These are phyloP conservation scores for Caenorhabditis plicata DNA, from an alignment of 2,888 invertebrate genomes.

Conservation along the genomic window DNA sequence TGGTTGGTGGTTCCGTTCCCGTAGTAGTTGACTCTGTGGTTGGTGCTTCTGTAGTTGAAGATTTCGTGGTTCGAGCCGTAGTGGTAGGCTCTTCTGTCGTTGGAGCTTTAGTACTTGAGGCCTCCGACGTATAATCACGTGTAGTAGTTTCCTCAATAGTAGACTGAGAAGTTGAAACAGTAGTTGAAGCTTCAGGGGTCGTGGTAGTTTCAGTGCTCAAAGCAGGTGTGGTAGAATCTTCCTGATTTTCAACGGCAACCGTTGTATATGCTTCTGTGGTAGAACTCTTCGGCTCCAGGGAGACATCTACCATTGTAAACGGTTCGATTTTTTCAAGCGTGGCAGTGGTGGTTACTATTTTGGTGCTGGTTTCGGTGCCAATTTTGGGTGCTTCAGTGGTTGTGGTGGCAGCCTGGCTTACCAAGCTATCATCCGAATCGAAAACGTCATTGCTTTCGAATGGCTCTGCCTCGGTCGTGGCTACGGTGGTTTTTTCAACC, in stretches of 20 bases:
- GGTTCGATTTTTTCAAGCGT: no score
- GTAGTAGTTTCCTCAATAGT: constrained; percentile 9
- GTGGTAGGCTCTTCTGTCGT: constrained; percentile 3
- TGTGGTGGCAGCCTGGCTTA: neutral
- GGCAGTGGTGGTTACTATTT: no score
- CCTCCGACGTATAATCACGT: neutral
- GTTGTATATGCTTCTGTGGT: no score
- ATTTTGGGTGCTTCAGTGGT: constrained; percentile 2
- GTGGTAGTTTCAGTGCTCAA: constrained; percentile 1
- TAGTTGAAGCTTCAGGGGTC: neutral
- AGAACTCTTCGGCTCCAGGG: no score
- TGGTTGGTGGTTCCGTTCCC: neutral
- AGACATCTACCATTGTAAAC: no score
- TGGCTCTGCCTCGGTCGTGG: constrained; percentile 14
- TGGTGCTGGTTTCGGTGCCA: constrained; percentile 6
- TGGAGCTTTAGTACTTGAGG: constrained; percentile 2
- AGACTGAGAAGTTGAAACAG: constrained; percentile 7
- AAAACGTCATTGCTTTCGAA: constrained; percentile 16
- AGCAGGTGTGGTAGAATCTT: no score
- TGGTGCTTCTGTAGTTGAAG: constrained; percentile 13
- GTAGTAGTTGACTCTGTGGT: neutral
- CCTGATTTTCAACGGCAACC: no score
- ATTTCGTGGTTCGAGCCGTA: neutral
- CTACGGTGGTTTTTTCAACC: constrained; percentile 13
- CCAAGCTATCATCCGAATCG: neutral